Percentiles rank a stretch among this genome's conserved stretches.
phyloP scores from a whole-genome alignment of 1,140 invertebrate species.

The Eriocheir sinensis region DNA sequence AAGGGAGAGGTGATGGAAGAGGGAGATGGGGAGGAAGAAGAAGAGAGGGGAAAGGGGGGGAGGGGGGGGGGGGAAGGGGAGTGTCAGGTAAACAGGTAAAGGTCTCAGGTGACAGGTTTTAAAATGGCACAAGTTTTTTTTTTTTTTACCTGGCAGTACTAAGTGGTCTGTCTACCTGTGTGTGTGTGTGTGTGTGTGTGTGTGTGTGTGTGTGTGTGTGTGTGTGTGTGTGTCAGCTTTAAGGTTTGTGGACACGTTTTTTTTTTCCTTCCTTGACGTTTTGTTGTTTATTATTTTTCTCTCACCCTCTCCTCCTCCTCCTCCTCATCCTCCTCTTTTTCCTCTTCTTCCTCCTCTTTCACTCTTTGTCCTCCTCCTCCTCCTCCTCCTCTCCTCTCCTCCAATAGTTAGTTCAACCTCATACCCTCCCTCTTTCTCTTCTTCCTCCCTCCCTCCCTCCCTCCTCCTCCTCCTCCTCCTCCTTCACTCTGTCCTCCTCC shows the following conservation, averaged over 20 bases:
- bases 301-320: not conserved
- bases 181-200: conserved; percentile 27
- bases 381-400: not conserved
- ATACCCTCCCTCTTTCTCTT: not conserved
- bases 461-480: not conserved
- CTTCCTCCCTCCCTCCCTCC: not conserved
- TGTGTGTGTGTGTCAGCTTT: not conserved
- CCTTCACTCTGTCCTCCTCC: not conserved
- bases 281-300: not conserved
- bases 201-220: conserved; percentile 29
- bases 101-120: not conserved
- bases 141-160: not conserved
- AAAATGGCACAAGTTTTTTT: not conserved
- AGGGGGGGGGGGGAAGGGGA: not conserved
- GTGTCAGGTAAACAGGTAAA: not conserved
- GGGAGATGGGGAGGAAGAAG: no score
- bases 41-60: not conserved
- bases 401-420: no score
- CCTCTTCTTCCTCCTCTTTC: not conserved
- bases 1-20: no score
- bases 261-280: not conserved
- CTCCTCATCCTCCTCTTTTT: not conserved
- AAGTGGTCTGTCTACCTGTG: not conserved
- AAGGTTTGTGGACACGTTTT: not conserved
- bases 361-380: not conserved